Percentiles rank a stretch among this genome's conserved stretches.
These are phyloP conservation scores for Brassicogethes aeneus DNA, from an alignment of 2,888 invertebrate genomes.

Conservation along the genomic window DNA sequence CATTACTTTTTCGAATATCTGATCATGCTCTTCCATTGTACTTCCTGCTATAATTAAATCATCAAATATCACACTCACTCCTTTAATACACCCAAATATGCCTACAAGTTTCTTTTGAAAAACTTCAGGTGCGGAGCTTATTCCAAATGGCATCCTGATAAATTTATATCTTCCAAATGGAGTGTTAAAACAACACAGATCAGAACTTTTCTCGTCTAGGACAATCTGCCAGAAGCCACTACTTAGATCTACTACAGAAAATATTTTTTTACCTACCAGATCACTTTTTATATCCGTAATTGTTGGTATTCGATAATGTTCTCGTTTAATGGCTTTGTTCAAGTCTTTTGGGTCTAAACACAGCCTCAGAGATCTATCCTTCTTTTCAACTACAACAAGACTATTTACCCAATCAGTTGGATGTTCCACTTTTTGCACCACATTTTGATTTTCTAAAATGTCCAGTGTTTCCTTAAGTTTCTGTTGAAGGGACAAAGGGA, in stretches of 20 bases:
- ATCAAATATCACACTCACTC: conserved; percentile 30
- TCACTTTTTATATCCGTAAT: conserved; percentile 9
- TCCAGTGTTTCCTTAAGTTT: conserved; percentile 14
- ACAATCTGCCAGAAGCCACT: conserved; percentile 4
- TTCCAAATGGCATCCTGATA: conserved; percentile 8
- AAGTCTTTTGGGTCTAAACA: conserved; percentile 16
- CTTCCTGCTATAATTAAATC: conserved; percentile 19
- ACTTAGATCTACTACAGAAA: conserved; percentile 9
- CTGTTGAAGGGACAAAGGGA: conserved; percentile 15
- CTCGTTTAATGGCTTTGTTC: conserved; percentile 13
- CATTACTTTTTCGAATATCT: conserved; percentile 19
- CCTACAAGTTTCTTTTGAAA: conserved; percentile 28
- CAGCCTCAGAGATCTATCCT: conserved; percentile 9
- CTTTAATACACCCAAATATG: conserved; percentile 26
- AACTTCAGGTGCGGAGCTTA: conserved; percentile 15
- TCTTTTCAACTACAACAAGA: conserved; percentile 14
- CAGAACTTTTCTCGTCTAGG: conserved; percentile 5
- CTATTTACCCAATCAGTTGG: conserved; percentile 17
- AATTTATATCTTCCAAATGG: conserved; percentile 10
- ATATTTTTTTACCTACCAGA: conserved; percentile 10
- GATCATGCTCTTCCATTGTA: conserved; percentile 19
- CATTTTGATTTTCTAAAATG: conserved; percentile 11
- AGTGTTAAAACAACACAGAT: conserved; percentile 8
- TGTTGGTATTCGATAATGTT: conserved; percentile 12
- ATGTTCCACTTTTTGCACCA: conserved; percentile 15